Evolutionary conservation across 2,797 vertebrate species (phyloP).

Genomic region (Neopelma chrysocephalum): DNA sequence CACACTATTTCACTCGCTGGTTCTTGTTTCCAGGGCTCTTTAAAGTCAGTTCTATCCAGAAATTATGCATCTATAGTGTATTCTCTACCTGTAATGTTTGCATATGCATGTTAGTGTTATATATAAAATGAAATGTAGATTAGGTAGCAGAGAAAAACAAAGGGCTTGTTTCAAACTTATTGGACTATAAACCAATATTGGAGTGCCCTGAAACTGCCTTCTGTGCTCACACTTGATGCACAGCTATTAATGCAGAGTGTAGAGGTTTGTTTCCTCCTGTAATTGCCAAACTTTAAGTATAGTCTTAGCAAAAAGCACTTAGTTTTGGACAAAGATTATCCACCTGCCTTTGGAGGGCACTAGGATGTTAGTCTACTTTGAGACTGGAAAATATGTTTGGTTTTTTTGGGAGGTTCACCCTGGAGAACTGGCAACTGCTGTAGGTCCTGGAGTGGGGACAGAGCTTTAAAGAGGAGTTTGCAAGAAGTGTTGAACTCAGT

Average conservation of each 20-base stretch:
- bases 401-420: not conserved
- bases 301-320: not conserved
- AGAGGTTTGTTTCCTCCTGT: not conserved
- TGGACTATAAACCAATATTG: not conserved
- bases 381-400: not conserved
- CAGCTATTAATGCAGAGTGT: not conserved
- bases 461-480: not conserved
- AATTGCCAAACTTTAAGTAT: not conserved
- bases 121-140: not conserved
- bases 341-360: not conserved
- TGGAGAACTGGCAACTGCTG: not conserved
- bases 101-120: not conserved
- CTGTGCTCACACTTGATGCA: not conserved
- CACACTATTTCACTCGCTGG: not conserved
- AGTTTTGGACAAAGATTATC: not conserved
- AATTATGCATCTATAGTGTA: not conserved
- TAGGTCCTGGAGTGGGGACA: not conserved
- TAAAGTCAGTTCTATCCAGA: not conserved
- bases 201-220: not conserved
- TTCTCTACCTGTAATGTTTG: not conserved
- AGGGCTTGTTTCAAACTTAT: not conserved
- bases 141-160: not conserved
- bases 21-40: not conserved
- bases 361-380: not conserved
- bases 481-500: not conserved